Conservation (phyloP, 2,888 invertebrate genomes). For the Onchidella celtica region DNA sequence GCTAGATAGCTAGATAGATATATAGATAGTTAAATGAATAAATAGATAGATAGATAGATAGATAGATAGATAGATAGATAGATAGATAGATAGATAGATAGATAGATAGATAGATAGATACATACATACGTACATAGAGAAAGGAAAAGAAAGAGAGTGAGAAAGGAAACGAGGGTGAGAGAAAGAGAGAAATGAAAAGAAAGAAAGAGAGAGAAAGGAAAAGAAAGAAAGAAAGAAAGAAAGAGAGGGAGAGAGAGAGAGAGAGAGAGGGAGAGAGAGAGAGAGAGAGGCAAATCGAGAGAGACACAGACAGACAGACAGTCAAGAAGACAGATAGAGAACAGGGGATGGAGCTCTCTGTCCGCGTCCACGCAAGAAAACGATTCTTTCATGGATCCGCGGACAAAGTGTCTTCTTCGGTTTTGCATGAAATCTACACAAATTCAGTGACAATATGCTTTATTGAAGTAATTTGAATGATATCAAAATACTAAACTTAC, state of each 20-base stretch:
- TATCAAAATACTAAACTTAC: constrained; percentile 7
- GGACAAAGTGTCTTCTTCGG: too few relatives aligned
- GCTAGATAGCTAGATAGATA: too few relatives aligned
- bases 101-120: not conserved
- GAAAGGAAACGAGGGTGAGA: not conserved
- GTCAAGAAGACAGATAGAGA: not conserved
- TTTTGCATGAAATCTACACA: too few relatives aligned
- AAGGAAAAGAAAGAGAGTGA: not conserved
- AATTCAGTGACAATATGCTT: too few relatives aligned
- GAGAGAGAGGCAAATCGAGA: not conserved
- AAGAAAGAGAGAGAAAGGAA: not conserved
- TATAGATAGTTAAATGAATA: too few relatives aligned
- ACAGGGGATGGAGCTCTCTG: too few relatives aligned
- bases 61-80: too few relatives aligned
- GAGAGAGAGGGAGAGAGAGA: not conserved
- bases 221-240: not conserved
- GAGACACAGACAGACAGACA: not conserved
- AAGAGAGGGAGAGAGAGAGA: not conserved
- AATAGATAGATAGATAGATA: too few relatives aligned
- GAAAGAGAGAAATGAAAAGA: not conserved
- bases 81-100: not conserved
- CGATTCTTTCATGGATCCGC: too few relatives aligned
- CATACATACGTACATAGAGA: not conserved
- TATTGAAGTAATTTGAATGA: not conserved
- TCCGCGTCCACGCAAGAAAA: too few relatives aligned